These are phyloP conservation scores for Myopa testacea DNA, from an alignment of 2,888 invertebrate species.

Conservation along the genomic window DNA sequence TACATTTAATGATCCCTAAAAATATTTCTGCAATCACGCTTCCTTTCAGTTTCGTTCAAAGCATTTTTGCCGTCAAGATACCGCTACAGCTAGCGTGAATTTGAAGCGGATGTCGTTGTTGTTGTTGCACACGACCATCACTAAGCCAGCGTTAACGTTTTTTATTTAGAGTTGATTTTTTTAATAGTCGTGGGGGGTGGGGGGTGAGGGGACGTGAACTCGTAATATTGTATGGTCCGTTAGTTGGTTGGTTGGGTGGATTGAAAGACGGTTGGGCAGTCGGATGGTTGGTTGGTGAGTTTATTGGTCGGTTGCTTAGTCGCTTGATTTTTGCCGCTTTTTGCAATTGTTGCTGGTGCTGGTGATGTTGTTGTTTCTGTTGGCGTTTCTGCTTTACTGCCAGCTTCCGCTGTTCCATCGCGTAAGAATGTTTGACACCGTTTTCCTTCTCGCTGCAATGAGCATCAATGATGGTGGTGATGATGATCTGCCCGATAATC, in stretches of 20 bases:
- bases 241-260: neutral
- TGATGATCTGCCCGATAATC: neutral
- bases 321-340: slow-evolving; percentile 5
- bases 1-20: slow-evolving; percentile 60
- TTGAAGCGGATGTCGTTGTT: slow-evolving; percentile 26
- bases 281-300: neutral
- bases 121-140: neutral
- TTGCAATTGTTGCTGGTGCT: neutral
- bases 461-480: slow-evolving; percentile 46
- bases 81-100: slow-evolving; percentile 26
- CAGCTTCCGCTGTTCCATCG: slow-evolving; percentile 39
- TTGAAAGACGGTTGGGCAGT: neutral
- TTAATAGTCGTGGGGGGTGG: neutral
- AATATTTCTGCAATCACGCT: slow-evolving; percentile 53
- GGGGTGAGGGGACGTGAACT: neutral
- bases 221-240: too few species aligned
- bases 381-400: neutral
- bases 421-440: slow-evolving; percentile 51
- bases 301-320: neutral
- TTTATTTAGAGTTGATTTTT: neutral
- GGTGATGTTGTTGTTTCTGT: neutral
- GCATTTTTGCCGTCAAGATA: slow-evolving; percentile 14
- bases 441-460: slow-evolving; percentile 48
- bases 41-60: slow-evolving; percentile 34
- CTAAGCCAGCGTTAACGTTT: neutral